phyloP scores from a whole-genome alignment of 2,888 invertebrate genomes.

The Andrena bicolor region DNA sequence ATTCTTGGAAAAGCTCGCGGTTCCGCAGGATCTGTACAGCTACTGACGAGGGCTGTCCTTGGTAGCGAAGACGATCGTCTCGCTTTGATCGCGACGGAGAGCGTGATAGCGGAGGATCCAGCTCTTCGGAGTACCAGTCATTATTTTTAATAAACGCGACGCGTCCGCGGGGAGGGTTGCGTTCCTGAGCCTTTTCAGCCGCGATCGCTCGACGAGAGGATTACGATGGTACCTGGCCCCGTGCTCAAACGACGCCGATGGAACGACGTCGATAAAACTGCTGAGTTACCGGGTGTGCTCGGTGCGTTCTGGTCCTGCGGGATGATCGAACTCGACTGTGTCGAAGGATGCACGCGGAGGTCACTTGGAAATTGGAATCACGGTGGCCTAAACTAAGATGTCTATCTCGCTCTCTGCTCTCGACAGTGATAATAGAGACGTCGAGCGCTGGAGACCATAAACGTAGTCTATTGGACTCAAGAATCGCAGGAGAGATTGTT shows the following conservation, averaged over 20 bases:
- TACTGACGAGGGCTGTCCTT: slow-evolving; percentile 49
- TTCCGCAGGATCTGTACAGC: neutral
- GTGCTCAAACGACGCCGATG: slow-evolving; percentile 60
- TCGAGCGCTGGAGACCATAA: neutral
- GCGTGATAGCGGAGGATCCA: slow-evolving; percentile 30
- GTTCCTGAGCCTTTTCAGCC: slow-evolving; percentile 69
- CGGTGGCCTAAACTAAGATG: neutral
- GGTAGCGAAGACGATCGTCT: slow-evolving; percentile 41
- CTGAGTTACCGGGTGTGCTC: slow-evolving; percentile 34
- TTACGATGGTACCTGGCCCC: slow-evolving; percentile 38
- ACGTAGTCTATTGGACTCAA: no score
- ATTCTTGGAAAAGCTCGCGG: slow-evolving; percentile 46
- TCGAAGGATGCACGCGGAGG: slow-evolving; percentile 1
- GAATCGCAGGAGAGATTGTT: no score
- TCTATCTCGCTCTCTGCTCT: neutral
- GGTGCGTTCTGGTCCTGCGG: neutral
- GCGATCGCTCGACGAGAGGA: slow-evolving; percentile 28
- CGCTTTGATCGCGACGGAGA: neutral
- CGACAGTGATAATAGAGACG: neutral
- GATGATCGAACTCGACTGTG: neutral
- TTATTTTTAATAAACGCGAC: slow-evolving; percentile 82
- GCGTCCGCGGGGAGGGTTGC: slow-evolving; percentile 78
- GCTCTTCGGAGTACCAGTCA: slow-evolving; percentile 74
- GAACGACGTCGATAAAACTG: slow-evolving; percentile 55
- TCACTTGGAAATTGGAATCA: neutral